Evolutionary conservation across 2,113 vertebrate species (phyloP), one percentile per base, ranked within the genome.

Genomic region (Trogon surrucura): DNA sequence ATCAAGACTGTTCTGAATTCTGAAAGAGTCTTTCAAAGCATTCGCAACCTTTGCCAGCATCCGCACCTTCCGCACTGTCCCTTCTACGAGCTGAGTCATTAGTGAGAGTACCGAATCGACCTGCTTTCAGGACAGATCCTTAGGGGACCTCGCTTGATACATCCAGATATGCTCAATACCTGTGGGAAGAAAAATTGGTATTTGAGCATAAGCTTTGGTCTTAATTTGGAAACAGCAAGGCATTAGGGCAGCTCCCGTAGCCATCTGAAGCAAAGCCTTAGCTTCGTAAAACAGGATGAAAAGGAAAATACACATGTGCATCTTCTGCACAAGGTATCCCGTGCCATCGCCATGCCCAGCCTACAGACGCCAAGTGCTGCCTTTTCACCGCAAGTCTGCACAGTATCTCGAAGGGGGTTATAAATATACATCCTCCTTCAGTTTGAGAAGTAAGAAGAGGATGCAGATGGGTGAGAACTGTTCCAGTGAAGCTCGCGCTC

Each of bases 381-480:
- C 79, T 80, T 47, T 14, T 16, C n/a, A 3, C 81, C 5, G 3
- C 23, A 82, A 10, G 65, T 80, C 85, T 11, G 1, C 85, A 10
- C 69, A 2, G 60, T 17, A 36, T 56, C 88, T 93, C 8, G 0
- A 15, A 64, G 48, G 41, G 64, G 84, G 77, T 56, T 96, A 95
- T 96, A 96, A 96, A 96, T 96, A 94, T 4, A 60, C 88, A 61
- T 85, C 70, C 80, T 96, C 73, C 96, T 94, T 64, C 93, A 27
- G 70, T 21, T 69, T 20, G 85, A 89, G 88, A 60, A 79, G 90
- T 29, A 88, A 85, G 92, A 65, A 91, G 93, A 84, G 96, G 95
- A 91, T 96, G 95, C 96, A 96, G 93, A 92, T 97, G 96, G 96
- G 92, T 84, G 91, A 95, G 92, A 94, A 65, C 91, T 80, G 91